These are phyloP conservation scores for Sisor rabdophorus DNA, from an alignment of 2,113 vertebrate species.

Conservation along the genomic window DNA sequence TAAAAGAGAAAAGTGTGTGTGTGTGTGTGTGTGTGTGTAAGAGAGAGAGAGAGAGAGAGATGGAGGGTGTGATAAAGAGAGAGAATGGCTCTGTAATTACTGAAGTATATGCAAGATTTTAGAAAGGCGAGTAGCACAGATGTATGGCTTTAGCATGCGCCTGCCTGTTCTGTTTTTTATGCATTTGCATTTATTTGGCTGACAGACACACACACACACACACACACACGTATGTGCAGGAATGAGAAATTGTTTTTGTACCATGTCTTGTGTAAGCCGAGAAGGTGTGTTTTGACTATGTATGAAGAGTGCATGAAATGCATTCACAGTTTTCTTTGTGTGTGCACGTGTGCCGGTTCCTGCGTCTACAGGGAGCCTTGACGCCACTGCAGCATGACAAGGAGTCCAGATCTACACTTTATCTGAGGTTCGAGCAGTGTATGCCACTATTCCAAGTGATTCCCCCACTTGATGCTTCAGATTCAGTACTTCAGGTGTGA, in stretches of 20 bases:
- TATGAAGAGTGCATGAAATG: constrained; percentile 9
- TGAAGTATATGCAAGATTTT: neutral
- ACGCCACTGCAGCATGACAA: constrained; percentile 58
- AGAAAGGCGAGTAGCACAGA: neutral
- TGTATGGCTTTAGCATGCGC: constrained; percentile 7
- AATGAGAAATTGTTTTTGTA: neutral
- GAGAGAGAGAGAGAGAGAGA: neutral
- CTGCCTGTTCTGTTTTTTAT: constrained; percentile 35
- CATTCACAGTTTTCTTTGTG: constrained; percentile 56
- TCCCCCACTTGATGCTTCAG: constrained; percentile 52
- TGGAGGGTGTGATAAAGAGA: neutral
- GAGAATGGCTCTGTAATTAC: neutral
- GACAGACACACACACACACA: neutral
- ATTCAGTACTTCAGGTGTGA: constrained; percentile 30
- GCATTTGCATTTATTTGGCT: constrained; percentile 23
- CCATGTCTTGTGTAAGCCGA: neutral
- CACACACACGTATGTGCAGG: neutral
- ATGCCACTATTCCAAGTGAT: constrained; percentile 54
- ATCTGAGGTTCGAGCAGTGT: constrained; percentile 42
- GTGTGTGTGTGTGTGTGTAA: constrained; percentile 5
- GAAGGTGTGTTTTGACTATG: constrained; percentile 13
- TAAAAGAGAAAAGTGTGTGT: constrained; percentile 37
- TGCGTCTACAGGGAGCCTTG: constrained; percentile 49
- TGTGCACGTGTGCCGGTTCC: constrained; percentile 31
- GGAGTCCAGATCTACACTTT: constrained; percentile 57